phyloP scores from a whole-genome alignment of 2,888 invertebrate genomes.

The Iphiclides podalirius region DNA sequence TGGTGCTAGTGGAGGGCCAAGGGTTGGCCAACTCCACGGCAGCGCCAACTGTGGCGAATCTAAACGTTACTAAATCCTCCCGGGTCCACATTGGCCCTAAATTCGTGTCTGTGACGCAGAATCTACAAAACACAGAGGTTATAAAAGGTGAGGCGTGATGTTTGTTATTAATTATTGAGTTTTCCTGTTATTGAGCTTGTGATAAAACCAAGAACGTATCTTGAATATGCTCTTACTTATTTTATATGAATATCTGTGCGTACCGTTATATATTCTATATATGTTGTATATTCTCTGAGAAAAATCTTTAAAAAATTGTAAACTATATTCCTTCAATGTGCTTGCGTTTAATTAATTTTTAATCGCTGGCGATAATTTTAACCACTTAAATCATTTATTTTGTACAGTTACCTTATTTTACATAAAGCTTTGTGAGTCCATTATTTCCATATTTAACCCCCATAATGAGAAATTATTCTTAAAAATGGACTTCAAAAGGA shows the following conservation, averaged over 20 bases:
- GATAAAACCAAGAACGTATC: not conserved
- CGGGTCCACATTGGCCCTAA: conserved; percentile 63
- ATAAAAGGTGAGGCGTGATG: conserved; percentile 59
- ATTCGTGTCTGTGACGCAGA: conserved; percentile 61
- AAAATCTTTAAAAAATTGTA: too few species aligned
- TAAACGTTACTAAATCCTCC: conserved; percentile 56
- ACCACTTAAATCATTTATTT: too few species aligned
- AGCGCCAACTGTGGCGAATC: conserved; percentile 43
- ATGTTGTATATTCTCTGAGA: too few species aligned
- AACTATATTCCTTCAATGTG: not conserved
- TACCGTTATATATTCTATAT: too few species aligned
- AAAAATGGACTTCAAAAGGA: too few species aligned
- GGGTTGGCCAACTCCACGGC: conserved; percentile 36
- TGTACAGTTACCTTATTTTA: too few species aligned
- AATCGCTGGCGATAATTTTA: not conserved
- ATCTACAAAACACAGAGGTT: conserved; percentile 60
- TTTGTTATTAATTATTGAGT: conserved; percentile 4
- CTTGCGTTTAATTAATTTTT: not conserved
- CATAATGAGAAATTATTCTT: too few species aligned
- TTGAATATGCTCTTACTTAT: not conserved
- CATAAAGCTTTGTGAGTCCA: too few species aligned
- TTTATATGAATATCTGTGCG: not conserved
- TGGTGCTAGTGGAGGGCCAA: conserved; percentile 42
- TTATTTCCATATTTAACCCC: too few species aligned
- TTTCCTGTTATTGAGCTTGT: conserved; percentile 15